Conservation (phyloP, 2,797 vertebrate species). For the Trachops cirrhosus region DNA sequence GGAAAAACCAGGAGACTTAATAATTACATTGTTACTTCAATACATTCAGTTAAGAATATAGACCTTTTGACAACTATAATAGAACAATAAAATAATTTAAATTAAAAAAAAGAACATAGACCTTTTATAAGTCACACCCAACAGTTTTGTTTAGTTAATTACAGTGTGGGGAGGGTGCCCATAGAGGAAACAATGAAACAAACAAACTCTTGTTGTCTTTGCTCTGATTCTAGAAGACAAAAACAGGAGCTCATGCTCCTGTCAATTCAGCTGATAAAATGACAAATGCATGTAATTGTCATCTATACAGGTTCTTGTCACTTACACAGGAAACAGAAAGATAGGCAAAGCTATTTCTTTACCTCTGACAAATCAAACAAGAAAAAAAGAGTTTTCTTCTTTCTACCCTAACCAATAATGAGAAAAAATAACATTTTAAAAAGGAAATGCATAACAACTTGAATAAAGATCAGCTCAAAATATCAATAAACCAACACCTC, state of each 20-base stretch:
- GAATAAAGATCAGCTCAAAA: slow-evolving; percentile 32
- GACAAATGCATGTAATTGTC: background rate
- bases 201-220: too few relatives aligned
- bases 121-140: background rate
- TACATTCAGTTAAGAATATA: background rate
- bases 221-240: slow-evolving; percentile 1
- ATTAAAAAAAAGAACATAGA: background rate
- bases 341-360: slow-evolving; percentile 6
- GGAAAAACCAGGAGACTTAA: background rate
- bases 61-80: background rate
- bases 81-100: too few relatives aligned
- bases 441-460: background rate
- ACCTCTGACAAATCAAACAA: slow-evolving; percentile 35
- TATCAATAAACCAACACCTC: background rate
- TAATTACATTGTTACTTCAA: background rate
- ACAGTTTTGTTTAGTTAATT: background rate
- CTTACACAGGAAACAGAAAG: background rate
- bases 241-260: background rate
- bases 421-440: background rate
- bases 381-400: background rate
- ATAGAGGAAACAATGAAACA: background rate
- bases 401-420: background rate
- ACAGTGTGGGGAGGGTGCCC: background rate
- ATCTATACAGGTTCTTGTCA: background rate
- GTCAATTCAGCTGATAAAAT: background rate